phyloP scores from a whole-genome alignment of 2,797 vertebrate species.

The Melanotaenia pygmaea region DNA sequence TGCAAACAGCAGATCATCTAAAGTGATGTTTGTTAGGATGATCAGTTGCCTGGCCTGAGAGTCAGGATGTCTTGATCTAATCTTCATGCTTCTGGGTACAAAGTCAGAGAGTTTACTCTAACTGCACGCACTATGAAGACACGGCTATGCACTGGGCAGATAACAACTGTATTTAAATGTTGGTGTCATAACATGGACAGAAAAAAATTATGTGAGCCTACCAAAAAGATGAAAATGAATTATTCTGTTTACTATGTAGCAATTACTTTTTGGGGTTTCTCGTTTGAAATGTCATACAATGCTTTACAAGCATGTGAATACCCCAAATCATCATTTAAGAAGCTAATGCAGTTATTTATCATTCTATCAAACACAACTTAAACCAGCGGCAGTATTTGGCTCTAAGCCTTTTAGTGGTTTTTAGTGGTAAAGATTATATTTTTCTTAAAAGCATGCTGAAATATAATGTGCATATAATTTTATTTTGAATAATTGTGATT shows the following conservation, averaged over 20 bases:
- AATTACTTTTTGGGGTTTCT: neutral
- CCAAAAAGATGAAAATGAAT: neutral
- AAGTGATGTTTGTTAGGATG: slow-evolving; percentile 37
- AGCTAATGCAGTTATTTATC: neutral
- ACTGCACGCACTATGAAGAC: slow-evolving; percentile 32
- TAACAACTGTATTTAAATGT: slow-evolving; percentile 6
- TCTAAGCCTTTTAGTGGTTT: neutral
- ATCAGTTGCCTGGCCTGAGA: slow-evolving; percentile 30
- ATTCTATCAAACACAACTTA: slow-evolving; percentile 1
- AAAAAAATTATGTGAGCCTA: neutral
- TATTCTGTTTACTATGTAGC: neutral
- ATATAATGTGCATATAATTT: slow-evolving; percentile 6
- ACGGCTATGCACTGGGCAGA: slow-evolving; percentile 14
- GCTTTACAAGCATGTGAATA: neutral
- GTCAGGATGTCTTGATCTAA: slow-evolving; percentile 59
- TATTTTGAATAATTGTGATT: neutral
- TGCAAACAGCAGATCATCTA: neutral
- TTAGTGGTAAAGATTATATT: slow-evolving; percentile 11
- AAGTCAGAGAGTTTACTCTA: slow-evolving; percentile 49
- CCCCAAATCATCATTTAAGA: neutral
- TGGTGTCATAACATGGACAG: neutral
- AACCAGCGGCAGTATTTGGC: slow-evolving; percentile 1
- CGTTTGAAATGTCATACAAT: neutral
- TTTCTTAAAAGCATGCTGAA: slow-evolving; percentile 21
- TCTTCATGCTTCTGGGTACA: slow-evolving; percentile 53